Evolutionary conservation across 1,140 invertebrate species (phyloP).

Genomic region (Mercenaria mercenaria): DNA sequence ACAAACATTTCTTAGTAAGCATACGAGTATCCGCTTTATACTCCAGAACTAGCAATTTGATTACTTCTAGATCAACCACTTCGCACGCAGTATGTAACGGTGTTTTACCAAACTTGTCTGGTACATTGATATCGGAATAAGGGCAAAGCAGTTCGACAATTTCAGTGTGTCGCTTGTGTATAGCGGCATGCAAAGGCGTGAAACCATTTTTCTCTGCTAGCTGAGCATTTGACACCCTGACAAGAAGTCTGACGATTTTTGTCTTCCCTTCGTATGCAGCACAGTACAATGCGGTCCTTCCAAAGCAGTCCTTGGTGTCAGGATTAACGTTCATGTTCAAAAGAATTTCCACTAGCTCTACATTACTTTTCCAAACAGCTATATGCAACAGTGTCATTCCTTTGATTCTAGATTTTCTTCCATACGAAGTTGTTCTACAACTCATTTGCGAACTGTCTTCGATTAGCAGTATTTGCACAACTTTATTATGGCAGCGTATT

Average conservation of each 20-base stretch:
- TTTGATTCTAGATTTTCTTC: conserved; percentile 23
- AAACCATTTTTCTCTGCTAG: neutral
- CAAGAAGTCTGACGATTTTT: neutral
- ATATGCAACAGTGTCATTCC: conserved; percentile 40
- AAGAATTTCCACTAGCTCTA: neutral
- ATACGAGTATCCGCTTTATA: neutral
- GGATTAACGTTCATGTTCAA: neutral
- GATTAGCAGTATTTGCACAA: neutral
- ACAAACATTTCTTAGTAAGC: neutral
- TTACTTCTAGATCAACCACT: neutral
- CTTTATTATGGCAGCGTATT: conserved; percentile 2
- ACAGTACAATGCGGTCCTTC: conserved; percentile 22
- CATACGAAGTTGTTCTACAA: neutral
- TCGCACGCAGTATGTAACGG: neutral
- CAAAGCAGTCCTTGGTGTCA: conserved; percentile 19
- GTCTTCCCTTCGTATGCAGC: neutral
- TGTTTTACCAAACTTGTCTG: neutral
- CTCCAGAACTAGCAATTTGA: neutral
- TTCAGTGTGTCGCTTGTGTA: neutral
- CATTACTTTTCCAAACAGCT: conserved; percentile 27
- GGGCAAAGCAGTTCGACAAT: neutral
- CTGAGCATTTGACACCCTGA: neutral
- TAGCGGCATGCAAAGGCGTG: neutral
- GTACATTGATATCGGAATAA: neutral
- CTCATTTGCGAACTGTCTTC: neutral